Percentiles rank a stretch among this genome's conserved stretches.
These are phyloP conservation scores for Motacilla tschutschensis DNA, from an alignment of 2,113 vertebrate genomes.

Conservation along the genomic window DNA sequence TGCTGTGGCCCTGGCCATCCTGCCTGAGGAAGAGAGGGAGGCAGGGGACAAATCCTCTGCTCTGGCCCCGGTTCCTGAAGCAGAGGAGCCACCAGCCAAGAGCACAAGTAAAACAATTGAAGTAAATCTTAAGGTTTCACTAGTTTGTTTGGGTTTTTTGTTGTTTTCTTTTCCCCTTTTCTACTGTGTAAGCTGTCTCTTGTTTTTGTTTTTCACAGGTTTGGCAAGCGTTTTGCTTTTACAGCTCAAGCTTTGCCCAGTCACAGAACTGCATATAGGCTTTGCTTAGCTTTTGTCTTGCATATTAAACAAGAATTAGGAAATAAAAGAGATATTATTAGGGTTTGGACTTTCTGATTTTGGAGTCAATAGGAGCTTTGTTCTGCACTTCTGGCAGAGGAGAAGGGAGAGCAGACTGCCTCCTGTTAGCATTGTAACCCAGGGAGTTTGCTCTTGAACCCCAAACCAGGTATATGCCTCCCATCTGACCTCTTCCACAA, in stretches of 20 bases:
- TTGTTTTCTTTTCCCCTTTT: neutral
- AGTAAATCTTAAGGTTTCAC: neutral
- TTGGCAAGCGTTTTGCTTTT: neutral
- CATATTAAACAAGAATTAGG: neutral
- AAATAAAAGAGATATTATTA: neutral
- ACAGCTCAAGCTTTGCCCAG: neutral
- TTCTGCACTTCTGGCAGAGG: neutral
- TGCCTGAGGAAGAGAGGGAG: neutral
- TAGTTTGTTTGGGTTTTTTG: neutral
- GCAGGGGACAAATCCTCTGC: neutral
- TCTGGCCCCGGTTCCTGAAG: neutral
- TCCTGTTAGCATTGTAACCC: neutral
- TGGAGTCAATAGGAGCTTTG: conserved; percentile 1
- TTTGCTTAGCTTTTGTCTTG: conserved; percentile 13
- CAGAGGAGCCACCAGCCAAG: neutral
- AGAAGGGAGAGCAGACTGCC: neutral
- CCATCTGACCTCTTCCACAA: conserved; percentile 42
- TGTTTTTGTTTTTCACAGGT: neutral
- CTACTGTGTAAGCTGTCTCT: neutral
- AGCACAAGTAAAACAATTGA: neutral
- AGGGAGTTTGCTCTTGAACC: neutral
- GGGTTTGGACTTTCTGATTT: conserved; percentile 1
- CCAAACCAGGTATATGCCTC: neutral
- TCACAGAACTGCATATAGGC: neutral
- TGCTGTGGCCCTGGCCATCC: rapidly evolving